Evolutionary conservation across 2,113 vertebrate species (phyloP).

Genomic region (Herpetotheres cachinnans): DNA sequence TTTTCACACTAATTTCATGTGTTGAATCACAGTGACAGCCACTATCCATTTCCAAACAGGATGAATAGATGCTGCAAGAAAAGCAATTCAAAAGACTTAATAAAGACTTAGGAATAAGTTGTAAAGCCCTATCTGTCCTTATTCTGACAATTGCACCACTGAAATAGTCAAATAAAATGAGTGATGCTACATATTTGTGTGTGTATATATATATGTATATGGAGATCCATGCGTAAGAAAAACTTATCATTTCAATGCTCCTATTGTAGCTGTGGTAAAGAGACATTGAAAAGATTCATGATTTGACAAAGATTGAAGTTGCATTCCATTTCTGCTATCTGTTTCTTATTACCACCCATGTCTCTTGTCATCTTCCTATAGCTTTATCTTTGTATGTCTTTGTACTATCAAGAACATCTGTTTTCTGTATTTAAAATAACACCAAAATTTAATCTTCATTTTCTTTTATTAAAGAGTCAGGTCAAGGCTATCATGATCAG

Average conservation of each 20-base stretch:
- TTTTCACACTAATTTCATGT: not conserved
- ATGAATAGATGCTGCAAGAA: not conserved
- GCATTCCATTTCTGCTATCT: not conserved
- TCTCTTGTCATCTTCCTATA: not conserved
- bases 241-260: not conserved
- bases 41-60: not conserved
- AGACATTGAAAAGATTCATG: not conserved
- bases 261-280: not conserved
- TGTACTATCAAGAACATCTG: not conserved
- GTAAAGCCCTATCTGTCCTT: not conserved
- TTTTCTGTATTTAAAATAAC: not conserved
- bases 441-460: not conserved
- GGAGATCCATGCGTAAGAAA: not conserved
- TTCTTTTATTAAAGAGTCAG: not conserved
- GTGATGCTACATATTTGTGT: not conserved
- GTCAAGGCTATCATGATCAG: not conserved
- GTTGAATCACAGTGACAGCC: not conserved
- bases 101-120: not conserved
- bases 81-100: not conserved
- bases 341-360: not conserved
- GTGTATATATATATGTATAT: not conserved
- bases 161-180: not conserved
- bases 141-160: not conserved
- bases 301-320: not conserved
- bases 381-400: not conserved